Evolutionary conservation across 2,888 invertebrate species (phyloP).

Genomic region (Sarcophaga caerulescens): DNA sequence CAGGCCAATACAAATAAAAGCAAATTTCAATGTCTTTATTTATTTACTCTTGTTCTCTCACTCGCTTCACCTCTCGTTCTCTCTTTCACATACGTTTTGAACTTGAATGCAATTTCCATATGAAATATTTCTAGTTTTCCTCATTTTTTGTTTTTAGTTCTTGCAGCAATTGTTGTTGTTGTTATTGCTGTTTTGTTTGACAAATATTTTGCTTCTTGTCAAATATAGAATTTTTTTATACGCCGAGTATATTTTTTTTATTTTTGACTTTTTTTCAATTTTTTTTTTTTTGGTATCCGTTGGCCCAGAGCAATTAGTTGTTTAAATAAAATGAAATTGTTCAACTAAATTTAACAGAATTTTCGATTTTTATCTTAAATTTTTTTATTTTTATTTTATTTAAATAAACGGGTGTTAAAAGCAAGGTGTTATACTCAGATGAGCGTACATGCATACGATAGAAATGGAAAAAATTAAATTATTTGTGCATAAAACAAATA

Average conservation of each 20-base stretch:
- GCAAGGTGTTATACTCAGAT: not conserved
- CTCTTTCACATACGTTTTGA: too few species aligned
- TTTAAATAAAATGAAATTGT: conserved; percentile 24
- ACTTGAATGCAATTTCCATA: too few species aligned
- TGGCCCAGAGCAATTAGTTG: conserved; percentile 42
- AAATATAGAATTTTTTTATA: not conserved
- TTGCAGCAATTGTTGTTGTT: not conserved
- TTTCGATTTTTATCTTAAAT: not conserved
- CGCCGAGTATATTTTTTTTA: not conserved
- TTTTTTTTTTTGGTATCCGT: not conserved
- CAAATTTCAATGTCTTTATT: not conserved
- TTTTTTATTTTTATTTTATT: not conserved
- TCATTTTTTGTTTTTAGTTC: too few species aligned
- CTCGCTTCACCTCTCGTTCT: not conserved
- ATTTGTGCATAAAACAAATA: too few species aligned
- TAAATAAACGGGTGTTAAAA: not conserved
- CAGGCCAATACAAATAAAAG: not conserved
- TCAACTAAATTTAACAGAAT: not conserved
- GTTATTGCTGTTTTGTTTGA: not conserved
- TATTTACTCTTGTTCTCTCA: not conserved
- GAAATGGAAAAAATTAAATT: not conserved
- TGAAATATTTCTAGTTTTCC: too few species aligned
- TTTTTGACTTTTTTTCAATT: not conserved
- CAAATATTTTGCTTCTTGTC: not conserved
- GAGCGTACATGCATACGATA: not conserved